Conservation (phyloP, 2,888 invertebrate species). For the Pristionchus exspectatus region DNA sequence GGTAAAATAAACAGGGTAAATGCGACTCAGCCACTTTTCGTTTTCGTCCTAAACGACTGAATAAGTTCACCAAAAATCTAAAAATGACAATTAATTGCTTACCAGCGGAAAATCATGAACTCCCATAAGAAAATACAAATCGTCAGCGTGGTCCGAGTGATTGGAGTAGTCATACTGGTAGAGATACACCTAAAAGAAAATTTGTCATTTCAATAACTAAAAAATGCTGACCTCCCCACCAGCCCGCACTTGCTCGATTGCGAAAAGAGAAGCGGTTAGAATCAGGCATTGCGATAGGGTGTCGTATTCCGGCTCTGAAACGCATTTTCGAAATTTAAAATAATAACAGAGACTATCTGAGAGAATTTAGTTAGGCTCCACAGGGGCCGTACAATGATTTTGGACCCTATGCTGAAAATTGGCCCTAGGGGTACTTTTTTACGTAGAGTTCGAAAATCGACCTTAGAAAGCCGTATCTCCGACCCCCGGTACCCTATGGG, state of each 20-base stretch:
- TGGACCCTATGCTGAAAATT: too few relatives aligned
- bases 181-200: conserved; percentile 17
- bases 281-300: not conserved
- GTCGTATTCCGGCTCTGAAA: conserved; percentile 10
- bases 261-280: not conserved
- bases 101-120: conserved; percentile 21
- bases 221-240: not conserved
- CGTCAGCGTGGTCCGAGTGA: conserved; percentile 30
- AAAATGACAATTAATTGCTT: too few relatives aligned
- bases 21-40: conserved; percentile 14
- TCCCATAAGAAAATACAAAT: conserved; percentile 32
- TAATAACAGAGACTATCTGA: too few relatives aligned
- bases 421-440: too few relatives aligned
- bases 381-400: too few relatives aligned
- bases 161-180: conserved; percentile 32
- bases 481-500: too few relatives aligned
- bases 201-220: not conserved
- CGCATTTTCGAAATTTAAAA: too few relatives aligned
- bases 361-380: too few relatives aligned
- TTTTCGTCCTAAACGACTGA: not conserved
- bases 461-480: too few relatives aligned
- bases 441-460: too few relatives aligned
- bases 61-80: not conserved
- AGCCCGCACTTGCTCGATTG: not conserved
- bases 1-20: conserved; percentile 34